These are phyloP conservation scores for Chanos chanos DNA, from an alignment of 2,797 vertebrate genomes.

Conservation along the genomic window DNA sequence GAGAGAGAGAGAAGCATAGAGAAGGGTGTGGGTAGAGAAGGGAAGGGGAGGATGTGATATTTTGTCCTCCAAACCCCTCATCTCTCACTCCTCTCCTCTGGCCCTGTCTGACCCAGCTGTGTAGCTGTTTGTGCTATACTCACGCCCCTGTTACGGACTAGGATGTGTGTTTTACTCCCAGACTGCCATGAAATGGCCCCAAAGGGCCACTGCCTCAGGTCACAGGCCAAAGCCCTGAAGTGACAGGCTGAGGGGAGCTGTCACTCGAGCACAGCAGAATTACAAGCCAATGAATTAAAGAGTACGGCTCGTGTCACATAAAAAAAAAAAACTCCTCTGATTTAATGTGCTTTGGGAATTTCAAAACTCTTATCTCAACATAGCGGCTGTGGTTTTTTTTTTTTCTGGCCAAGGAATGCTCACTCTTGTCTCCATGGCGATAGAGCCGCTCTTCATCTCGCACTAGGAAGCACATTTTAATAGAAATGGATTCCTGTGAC, in stretches of 20 bases:
- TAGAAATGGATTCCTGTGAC: slow-evolving; percentile 8
- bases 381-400: slow-evolving; percentile 18
- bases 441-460: slow-evolving; percentile 36
- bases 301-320: slow-evolving; percentile 20
- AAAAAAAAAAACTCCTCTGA: slow-evolving; percentile 13
- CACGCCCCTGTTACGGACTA: neutral
- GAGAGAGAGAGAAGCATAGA: neutral
- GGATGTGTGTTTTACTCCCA: neutral
- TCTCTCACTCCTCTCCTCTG: neutral
- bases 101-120: neutral
- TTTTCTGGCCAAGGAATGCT: slow-evolving; percentile 13
- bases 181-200: neutral
- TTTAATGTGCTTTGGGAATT: slow-evolving; percentile 28
- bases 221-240: slow-evolving; percentile 9
- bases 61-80: neutral
- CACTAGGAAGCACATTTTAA: slow-evolving; percentile 8
- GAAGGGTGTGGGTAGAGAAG: slow-evolving; percentile 3
- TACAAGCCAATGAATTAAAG: slow-evolving; percentile 23
- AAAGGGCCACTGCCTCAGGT: neutral
- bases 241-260: neutral
- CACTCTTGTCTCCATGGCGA: slow-evolving; percentile 42
- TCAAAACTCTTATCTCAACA: slow-evolving; percentile 28
- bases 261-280: neutral
- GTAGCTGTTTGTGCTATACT: neutral
- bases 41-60: too few relatives aligned